Evolutionary conservation across 2,888 invertebrate species (phyloP).

Genomic region (Aricia artaxerxes): DNA sequence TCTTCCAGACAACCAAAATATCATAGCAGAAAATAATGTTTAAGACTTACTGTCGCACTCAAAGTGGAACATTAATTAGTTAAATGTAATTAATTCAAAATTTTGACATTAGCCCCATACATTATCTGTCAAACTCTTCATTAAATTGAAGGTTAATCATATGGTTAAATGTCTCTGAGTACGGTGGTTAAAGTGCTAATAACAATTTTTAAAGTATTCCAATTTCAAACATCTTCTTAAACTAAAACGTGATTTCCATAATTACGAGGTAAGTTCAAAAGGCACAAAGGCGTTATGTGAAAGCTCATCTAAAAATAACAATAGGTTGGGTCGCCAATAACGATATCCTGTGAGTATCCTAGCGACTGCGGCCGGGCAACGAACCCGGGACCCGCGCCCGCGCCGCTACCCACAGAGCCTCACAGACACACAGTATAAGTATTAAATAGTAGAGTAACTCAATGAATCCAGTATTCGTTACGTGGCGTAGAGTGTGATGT

Average conservation of each 20-base stretch:
- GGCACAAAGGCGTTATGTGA: not conserved
- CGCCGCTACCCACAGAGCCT: slow-evolving; percentile 40
- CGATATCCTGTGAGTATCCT: slow-evolving; percentile 71
- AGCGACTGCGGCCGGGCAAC: slow-evolving; percentile 65
- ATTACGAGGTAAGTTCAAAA: not conserved
- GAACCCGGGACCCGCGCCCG: slow-evolving; percentile 58
- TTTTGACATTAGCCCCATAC: too few species aligned
- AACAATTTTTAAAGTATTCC: not conserved
- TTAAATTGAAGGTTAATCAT: too few species aligned
- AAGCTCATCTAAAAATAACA: slow-evolving; percentile 30
- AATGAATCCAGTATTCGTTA: not conserved
- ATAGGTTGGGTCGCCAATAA: slow-evolving; percentile 45
- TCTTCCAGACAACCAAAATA: too few species aligned
- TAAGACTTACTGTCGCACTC: too few species aligned
- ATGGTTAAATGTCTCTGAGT: too few species aligned
- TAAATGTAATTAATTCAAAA: too few species aligned
- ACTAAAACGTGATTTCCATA: not conserved
- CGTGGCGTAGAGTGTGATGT: not conserved
- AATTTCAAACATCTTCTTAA: not conserved
- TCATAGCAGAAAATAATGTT: too few species aligned
- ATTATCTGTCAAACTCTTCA: too few species aligned
- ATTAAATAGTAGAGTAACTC: not conserved
- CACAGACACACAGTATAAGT: slow-evolving; percentile 21
- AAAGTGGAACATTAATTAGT: too few species aligned
- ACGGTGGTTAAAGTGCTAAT: not conserved